Conservation (phyloP, 2,113 vertebrate genomes). For the Actenoides lindsayi region DNA sequence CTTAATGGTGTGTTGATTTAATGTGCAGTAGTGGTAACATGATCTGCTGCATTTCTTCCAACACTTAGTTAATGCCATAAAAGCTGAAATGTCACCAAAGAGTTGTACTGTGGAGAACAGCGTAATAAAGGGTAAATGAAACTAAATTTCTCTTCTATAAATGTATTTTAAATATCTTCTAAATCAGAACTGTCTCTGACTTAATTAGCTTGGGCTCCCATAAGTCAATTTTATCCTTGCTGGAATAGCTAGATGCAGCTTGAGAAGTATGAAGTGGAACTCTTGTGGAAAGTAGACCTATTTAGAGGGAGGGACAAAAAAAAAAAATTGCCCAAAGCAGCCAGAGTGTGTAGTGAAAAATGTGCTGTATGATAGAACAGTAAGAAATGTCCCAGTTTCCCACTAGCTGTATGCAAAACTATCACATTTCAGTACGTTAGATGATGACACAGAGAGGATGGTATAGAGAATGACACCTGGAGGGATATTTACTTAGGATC, state of each 20-base stretch:
- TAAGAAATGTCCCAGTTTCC: background rate
- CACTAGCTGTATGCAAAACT: background rate
- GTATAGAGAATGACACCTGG: background rate
- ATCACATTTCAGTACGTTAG: background rate
- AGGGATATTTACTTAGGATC: background rate
- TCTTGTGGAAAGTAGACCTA: background rate
- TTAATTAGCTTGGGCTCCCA: conserved; percentile 4
- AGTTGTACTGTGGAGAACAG: background rate
- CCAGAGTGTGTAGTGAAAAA: background rate
- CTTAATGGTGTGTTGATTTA: background rate
- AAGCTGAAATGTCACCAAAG: background rate
- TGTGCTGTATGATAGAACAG: background rate
- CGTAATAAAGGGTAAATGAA: background rate
- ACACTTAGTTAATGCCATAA: background rate
- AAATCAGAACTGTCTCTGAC: background rate
- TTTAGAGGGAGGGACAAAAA: background rate
- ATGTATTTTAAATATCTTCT: background rate
- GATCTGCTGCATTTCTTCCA: background rate
- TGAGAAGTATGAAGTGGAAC: background rate
- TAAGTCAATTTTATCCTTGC: background rate
- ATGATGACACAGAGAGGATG: background rate
- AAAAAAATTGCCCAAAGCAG: background rate
- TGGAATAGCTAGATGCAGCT: background rate
- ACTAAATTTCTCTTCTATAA: background rate
- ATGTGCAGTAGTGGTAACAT: background rate